These are phyloP conservation scores for Colossoma macropomum DNA, from an alignment of 2,113 vertebrate species.

Conservation along the genomic window DNA sequence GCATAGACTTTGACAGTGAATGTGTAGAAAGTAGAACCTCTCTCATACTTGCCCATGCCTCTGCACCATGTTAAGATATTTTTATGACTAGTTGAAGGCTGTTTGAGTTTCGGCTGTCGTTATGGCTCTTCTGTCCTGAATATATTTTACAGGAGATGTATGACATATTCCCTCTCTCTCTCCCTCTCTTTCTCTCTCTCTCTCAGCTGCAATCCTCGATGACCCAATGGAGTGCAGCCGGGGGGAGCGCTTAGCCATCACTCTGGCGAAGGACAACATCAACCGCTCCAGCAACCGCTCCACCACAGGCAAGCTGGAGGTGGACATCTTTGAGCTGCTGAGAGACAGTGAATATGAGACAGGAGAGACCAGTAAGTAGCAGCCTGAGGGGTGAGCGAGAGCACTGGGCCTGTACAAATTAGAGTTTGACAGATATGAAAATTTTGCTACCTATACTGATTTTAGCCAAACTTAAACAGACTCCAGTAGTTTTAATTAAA, in stretches of 20 bases:
- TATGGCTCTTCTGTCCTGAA: background rate
- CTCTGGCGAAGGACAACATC: slow-evolving; percentile 95
- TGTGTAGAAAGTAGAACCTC: background rate
- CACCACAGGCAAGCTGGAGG: slow-evolving; percentile 89
- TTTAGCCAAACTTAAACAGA: background rate
- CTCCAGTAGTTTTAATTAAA: no score
- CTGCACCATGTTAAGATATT: background rate
- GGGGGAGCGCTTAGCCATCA: slow-evolving; percentile 96
- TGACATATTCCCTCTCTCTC: slow-evolving; percentile 2
- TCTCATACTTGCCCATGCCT: background rate
- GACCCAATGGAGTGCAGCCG: slow-evolving; percentile 99
- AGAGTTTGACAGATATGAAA: background rate
- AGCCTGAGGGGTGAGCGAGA: background rate
- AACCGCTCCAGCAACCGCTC: slow-evolving; percentile 90
- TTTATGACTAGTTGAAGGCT: background rate
- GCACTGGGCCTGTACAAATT: background rate
- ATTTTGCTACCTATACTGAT: background rate
- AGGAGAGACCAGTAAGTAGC: slow-evolving; percentile 93
- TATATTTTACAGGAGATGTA: background rate
- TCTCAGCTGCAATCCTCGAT: slow-evolving; percentile 89
- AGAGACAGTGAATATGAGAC: slow-evolving; percentile 98
- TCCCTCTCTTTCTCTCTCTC: slow-evolving; percentile 17
- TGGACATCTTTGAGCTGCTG: slow-evolving; percentile 98
- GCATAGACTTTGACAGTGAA: background rate
- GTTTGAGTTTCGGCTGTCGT: background rate